Base-by-base conservation (phyloP, 2,797 vertebrate species). In the Caiman crocodilus region DNA sequence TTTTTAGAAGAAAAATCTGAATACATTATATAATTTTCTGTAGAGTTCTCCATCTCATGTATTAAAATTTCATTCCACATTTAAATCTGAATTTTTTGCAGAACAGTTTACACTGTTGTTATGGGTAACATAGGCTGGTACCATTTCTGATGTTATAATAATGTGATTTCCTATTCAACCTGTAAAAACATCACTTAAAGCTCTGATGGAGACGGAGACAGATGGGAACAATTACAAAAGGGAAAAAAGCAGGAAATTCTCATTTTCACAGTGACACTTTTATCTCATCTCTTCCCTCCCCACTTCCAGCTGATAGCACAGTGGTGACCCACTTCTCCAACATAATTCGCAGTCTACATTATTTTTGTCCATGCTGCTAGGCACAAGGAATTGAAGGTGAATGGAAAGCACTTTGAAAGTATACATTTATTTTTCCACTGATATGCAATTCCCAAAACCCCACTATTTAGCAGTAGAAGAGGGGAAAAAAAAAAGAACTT, bases 1-100 rank as follows among this genome's bases (percentile, higher is more conserved):
- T 96, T 97, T 97, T 95, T 92, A 90, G 90, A 92, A 84, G 92
- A 91, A 96, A 87, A 96, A 92, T 80, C 82, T 92, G 92, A 97
- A 84, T 73, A 67, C 88, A 92, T 97, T 97, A 88, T 85, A 85
- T 94, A 94, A 95, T 93, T 94, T 96, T 96, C 92, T 76, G 78
- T 90, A 79, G 81, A 13, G 83, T 88, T 95, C 78, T 91, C 71
- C 23, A 61, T 95, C 80, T 96, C 86, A 14, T 75, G 14, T 65
- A 87, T 94, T 92, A 92, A 90, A 76, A 90, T 94, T 93, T 95
- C 50, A 69, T 92, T 85, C 42, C 57, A 23, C 35, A 76, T 94
- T 96, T 82, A 96, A 97, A 96, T 93, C 79, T 85, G 67, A 63
- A 77, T 94, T 80, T 95, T 79, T 89, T 91, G 71, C 65, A 83